Conservation (phyloP, 2,797 vertebrate species). For the Dermochelys coriacea region DNA sequence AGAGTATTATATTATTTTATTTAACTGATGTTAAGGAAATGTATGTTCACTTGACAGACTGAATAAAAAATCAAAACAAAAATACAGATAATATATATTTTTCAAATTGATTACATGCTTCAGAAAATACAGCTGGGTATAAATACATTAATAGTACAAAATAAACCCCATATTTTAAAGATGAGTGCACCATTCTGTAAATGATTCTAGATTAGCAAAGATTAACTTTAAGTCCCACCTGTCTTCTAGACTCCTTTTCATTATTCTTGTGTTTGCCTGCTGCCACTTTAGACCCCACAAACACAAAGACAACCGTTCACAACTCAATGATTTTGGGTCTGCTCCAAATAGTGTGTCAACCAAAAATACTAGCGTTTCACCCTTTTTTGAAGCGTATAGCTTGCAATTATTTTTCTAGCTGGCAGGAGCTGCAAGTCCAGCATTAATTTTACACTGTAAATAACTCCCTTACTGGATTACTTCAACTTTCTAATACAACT, state of each 20-base stretch:
- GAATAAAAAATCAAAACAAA: neutral
- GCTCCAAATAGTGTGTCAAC: slow-evolving; percentile 8
- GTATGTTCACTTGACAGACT: neutral
- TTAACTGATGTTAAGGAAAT: too few relatives aligned
- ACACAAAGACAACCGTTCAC: slow-evolving; percentile 36
- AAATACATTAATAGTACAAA: neutral
- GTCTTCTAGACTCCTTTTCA: neutral
- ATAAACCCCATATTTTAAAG: neutral
- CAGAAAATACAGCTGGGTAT: neutral
- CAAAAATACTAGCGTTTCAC: slow-evolving; percentile 1
- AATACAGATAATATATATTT: neutral
- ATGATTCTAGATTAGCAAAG: neutral
- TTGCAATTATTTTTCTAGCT: slow-evolving; percentile 56
- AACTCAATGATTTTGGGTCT: slow-evolving; percentile 9
- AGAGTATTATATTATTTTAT: too few relatives aligned
- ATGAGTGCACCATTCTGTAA: neutral
- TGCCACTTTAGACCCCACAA: slow-evolving; percentile 27
- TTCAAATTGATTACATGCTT: neutral
- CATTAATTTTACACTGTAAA: slow-evolving; percentile 74
- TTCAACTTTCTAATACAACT: slow-evolving; percentile 43
- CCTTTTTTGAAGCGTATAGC: slow-evolving; percentile 40
- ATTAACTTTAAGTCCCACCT: neutral
- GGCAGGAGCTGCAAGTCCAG: slow-evolving; percentile 34
- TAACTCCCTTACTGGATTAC: slow-evolving; percentile 36
- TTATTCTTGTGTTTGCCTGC: neutral